These are phyloP conservation scores for Amiota mariae DNA, from an alignment of 2,888 invertebrate genomes.

Conservation along the genomic window DNA sequence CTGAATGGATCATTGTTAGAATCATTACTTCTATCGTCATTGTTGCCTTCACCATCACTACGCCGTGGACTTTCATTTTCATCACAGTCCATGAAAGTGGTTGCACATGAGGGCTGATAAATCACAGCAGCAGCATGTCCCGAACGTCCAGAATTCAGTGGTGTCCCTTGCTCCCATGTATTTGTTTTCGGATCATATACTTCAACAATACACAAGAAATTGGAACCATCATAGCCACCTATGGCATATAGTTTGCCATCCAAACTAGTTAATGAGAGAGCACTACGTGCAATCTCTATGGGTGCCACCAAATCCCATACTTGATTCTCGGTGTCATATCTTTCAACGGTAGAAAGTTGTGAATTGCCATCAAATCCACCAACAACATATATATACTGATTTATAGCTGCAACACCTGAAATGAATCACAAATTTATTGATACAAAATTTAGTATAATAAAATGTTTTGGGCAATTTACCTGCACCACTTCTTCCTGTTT, in stretches of 20 bases:
- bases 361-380: slow-evolving; percentile 93
- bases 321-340: slow-evolving; percentile 88
- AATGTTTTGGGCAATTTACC: slow-evolving; percentile 74
- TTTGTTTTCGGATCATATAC: slow-evolving; percentile 87
- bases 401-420: slow-evolving; percentile 85
- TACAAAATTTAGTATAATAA: neutral
- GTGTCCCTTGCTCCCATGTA: slow-evolving; percentile 84
- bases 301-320: slow-evolving; percentile 85
- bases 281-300: slow-evolving; percentile 88
- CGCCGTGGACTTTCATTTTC: slow-evolving; percentile 53
- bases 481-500: slow-evolving; percentile 86
- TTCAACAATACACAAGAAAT: slow-evolving; percentile 89
- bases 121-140: slow-evolving; percentile 95
- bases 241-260: slow-evolving; percentile 92
- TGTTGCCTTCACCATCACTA: slow-evolving; percentile 45
- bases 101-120: slow-evolving; percentile 80
- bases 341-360: slow-evolving; percentile 88
- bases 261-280: slow-evolving; percentile 88
- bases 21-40: slow-evolving; percentile 35
- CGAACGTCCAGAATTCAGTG: slow-evolving; percentile 88
- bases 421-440: neutral
- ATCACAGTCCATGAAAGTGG: slow-evolving; percentile 69
- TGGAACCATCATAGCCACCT: slow-evolving; percentile 92
- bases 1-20: slow-evolving; percentile 38
- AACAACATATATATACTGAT: slow-evolving; percentile 92